phyloP scores from a whole-genome alignment of 2,888 invertebrate genomes.

The Chrysomela aeneicollis region DNA sequence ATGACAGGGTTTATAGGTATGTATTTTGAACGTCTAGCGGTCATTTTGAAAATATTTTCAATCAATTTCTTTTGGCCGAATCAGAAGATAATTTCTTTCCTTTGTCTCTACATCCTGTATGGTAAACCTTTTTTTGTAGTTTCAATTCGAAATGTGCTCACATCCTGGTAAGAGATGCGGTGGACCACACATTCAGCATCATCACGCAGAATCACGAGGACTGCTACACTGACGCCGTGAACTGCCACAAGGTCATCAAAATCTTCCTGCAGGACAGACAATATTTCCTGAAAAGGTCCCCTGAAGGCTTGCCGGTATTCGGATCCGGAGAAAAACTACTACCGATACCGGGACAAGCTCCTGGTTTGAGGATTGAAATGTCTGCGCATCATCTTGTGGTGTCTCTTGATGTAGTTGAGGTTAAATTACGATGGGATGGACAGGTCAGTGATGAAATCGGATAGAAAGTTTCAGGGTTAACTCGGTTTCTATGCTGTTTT shows the following conservation, averaged over 20 bases:
- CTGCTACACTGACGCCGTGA: slow-evolving; percentile 63
- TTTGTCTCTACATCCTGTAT: too few species aligned
- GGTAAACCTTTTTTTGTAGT: slow-evolving; percentile 58
- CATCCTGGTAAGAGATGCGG: slow-evolving; percentile 73
- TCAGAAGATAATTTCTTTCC: too few species aligned
- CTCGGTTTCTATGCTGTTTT: not conserved
- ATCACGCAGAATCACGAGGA: slow-evolving; percentile 65
- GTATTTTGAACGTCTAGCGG: not conserved
- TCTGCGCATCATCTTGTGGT: slow-evolving; percentile 76
- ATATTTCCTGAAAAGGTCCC: slow-evolving; percentile 66
- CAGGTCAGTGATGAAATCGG: slow-evolving; percentile 48
- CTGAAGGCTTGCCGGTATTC: slow-evolving; percentile 45
- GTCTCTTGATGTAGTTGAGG: slow-evolving; percentile 71
- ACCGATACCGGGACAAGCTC: slow-evolving; percentile 76
- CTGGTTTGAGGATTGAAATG: slow-evolving; percentile 77
- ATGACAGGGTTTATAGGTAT: slow-evolving; percentile 80
- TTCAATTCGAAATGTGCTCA: slow-evolving; percentile 82
- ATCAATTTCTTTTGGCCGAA: too few species aligned
- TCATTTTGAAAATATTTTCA: too few species aligned
- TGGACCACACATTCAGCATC: slow-evolving; percentile 76
- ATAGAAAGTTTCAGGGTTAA: not conserved
- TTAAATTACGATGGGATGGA: slow-evolving; percentile 81
- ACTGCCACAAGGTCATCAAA: slow-evolving; percentile 65
- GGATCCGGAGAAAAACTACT: slow-evolving; percentile 56
- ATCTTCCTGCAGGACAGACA: slow-evolving; percentile 76